Evolutionary conservation across 2,888 invertebrate genomes (phyloP).

Genomic region (Crematogaster levior): DNA sequence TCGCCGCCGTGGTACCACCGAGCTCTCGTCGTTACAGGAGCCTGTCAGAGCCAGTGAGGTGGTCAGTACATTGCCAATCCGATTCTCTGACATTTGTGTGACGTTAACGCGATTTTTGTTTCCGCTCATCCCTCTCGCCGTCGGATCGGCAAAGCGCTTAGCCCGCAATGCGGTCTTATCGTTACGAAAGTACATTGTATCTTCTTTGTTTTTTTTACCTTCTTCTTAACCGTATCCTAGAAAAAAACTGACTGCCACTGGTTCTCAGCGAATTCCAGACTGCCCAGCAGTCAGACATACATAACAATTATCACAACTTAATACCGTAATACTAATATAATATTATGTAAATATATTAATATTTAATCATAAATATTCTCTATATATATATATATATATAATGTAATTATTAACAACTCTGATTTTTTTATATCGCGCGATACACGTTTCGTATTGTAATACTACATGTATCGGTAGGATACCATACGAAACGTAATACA

Average conservation of each 20-base stretch:
- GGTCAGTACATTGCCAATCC: slow-evolving; percentile 21
- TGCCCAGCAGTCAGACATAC: slow-evolving; percentile 83
- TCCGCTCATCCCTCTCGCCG: slow-evolving; percentile 27
- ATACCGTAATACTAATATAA: slow-evolving; percentile 81
- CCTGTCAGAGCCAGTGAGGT: slow-evolving; percentile 4
- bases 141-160: slow-evolving; percentile 74
- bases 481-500: slow-evolving; percentile 88
- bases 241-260: slow-evolving; percentile 82
- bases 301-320: slow-evolving; percentile 83
- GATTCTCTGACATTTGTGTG: slow-evolving; percentile 2
- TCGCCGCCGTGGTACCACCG: slow-evolving; percentile 65
- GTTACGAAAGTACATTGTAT: slow-evolving; percentile 70
- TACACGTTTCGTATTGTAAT: slow-evolving; percentile 75
- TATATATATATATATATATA: slow-evolving; percentile 59
- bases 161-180: slow-evolving; percentile 57
- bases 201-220: slow-evolving; percentile 38
- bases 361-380: slow-evolving; percentile 83
- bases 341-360: slow-evolving; percentile 84
- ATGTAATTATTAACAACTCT: slow-evolving; percentile 83
- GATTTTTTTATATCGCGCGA: slow-evolving; percentile 76
- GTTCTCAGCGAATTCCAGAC: slow-evolving; percentile 81
- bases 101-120: background rate
- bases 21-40: slow-evolving; percentile 28
- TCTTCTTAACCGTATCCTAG: slow-evolving; percentile 72
- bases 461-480: slow-evolving; percentile 86